Conservation (phyloP, 2,113 vertebrate species). For the Paradoxurus hermaphroditus region DNA sequence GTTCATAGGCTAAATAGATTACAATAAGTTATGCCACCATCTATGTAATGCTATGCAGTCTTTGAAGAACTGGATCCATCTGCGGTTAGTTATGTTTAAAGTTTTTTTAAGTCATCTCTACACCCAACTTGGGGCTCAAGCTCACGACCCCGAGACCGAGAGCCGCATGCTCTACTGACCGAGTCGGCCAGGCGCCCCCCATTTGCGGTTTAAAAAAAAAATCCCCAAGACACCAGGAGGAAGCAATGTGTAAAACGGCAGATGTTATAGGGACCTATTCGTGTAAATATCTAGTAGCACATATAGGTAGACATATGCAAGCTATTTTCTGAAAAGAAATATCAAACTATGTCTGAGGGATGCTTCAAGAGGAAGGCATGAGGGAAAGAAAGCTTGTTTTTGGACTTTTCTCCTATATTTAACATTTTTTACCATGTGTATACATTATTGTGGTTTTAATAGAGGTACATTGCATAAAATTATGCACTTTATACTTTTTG, state of each 20-base stretch:
- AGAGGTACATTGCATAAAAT: neutral
- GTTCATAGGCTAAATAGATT: neutral
- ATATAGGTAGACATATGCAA: neutral
- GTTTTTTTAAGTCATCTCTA: no score
- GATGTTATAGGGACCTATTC: neutral
- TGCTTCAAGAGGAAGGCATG: neutral
- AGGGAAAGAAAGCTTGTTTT: neutral
- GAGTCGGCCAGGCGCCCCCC: no score
- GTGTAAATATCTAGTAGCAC: neutral
- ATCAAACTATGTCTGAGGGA: neutral
- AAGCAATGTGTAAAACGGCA: constrained; percentile 7
- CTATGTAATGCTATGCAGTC: neutral
- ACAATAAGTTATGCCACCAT: neutral
- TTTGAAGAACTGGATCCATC: neutral
- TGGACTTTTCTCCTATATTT: neutral
- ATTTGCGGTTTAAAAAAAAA: neutral
- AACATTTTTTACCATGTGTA: neutral
- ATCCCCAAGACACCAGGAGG: neutral
- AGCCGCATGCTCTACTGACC: no score
- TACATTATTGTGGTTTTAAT: neutral
- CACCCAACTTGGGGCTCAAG: no score
- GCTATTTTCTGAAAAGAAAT: neutral
- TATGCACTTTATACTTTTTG: neutral
- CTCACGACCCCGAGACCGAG: no score
- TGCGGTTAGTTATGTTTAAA: neutral